phyloP scores from a whole-genome alignment of 2,888 invertebrate species.

The Trissoscelio sp. region DNA sequence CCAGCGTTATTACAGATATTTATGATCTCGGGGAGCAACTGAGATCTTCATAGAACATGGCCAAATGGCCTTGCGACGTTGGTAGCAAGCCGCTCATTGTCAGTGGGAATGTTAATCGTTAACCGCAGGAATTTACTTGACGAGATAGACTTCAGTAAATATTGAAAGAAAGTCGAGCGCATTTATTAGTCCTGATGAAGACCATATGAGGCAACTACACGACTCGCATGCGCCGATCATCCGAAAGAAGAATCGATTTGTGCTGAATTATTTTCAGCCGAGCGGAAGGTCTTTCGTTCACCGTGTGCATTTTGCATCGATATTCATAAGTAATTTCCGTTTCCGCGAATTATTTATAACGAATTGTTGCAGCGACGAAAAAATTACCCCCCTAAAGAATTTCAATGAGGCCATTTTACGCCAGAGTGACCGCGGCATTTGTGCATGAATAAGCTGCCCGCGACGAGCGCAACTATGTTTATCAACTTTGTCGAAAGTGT shows the following conservation, averaged over 20 bases:
- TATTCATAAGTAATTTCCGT: too few species aligned
- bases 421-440: too few species aligned
- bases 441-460: too few species aligned
- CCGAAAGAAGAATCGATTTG: constrained; percentile 57
- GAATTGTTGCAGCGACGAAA: too few species aligned
- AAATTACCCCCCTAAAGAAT: too few species aligned
- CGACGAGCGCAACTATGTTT: too few species aligned
- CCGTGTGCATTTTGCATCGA: too few species aligned
- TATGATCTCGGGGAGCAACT: constrained; percentile 60
- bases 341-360: too few species aligned
- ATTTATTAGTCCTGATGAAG: constrained; percentile 69
- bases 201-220: constrained; percentile 63
- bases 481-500: too few species aligned
- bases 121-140: constrained; percentile 68
- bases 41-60: constrained; percentile 68
- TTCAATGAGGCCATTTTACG: too few species aligned
- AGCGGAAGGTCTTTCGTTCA: constrained; percentile 10
- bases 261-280: constrained; percentile 49
- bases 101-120: constrained; percentile 70
- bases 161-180: constrained; percentile 67
- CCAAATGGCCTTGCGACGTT: constrained; percentile 57
- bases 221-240: constrained; percentile 50
- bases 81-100: constrained; percentile 64
- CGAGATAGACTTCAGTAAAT: constrained; percentile 65
- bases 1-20: constrained; percentile 65